Conservation (phyloP, 2,888 invertebrate species). For the Tetanocera ferruginea region DNA sequence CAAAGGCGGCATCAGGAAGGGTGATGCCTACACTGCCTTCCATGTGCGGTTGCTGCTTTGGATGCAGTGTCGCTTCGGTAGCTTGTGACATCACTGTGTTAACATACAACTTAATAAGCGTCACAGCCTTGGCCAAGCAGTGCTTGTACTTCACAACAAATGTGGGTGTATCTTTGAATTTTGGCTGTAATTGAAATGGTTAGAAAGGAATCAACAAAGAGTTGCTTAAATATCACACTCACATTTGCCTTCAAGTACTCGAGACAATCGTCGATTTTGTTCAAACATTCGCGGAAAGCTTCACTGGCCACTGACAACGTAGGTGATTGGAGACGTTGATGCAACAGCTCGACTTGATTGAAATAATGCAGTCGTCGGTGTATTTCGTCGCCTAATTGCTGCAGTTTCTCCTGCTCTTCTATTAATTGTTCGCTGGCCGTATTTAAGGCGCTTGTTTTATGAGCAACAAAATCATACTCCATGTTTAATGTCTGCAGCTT, state of each 20-base stretch:
- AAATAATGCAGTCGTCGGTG: slow-evolving; percentile 87
- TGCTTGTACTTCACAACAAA: slow-evolving; percentile 89
- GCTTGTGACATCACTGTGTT: slow-evolving; percentile 82
- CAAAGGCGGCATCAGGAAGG: slow-evolving; percentile 79
- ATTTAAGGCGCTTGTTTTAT: slow-evolving; percentile 93
- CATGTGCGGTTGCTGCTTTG: slow-evolving; percentile 50
- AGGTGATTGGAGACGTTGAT: slow-evolving; percentile 84
- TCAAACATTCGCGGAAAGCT: slow-evolving; percentile 84
- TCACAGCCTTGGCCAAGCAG: slow-evolving; percentile 84
- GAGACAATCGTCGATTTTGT: slow-evolving; percentile 88
- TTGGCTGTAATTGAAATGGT: slow-evolving; percentile 71
- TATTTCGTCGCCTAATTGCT: slow-evolving; percentile 83
- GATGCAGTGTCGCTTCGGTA: slow-evolving; percentile 79
- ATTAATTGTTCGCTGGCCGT: slow-evolving; percentile 92
- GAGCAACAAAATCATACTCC: slow-evolving; percentile 88
- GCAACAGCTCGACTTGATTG: slow-evolving; percentile 84
- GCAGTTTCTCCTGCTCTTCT: slow-evolving; percentile 88
- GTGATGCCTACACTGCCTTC: slow-evolving; percentile 46
- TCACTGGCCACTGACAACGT: slow-evolving; percentile 87
- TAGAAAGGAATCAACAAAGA: slow-evolving; percentile 46
- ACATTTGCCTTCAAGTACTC: slow-evolving; percentile 87
- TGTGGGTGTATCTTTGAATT: slow-evolving; percentile 86
- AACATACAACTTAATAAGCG: slow-evolving; percentile 84
- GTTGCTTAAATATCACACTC: slow-evolving; percentile 62
- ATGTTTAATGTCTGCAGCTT: slow-evolving; percentile 80